A percentile compares a stretch with the other conserved stretches of the same genome.
phyloP scores from a whole-genome alignment of 2,797 vertebrate species.

The Balearica regulorum region DNA sequence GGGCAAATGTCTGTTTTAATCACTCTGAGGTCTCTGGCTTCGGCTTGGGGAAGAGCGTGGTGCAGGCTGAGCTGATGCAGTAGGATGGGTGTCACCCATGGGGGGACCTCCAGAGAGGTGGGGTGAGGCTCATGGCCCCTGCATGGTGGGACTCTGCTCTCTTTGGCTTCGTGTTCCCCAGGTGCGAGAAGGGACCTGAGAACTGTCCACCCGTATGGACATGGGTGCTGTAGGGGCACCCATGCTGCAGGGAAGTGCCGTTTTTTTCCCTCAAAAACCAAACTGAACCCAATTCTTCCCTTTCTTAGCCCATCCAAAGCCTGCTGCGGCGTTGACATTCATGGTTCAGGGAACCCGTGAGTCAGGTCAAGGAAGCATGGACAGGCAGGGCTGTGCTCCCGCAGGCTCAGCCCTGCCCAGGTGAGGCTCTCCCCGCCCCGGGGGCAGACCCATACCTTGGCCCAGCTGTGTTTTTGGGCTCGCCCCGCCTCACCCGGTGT shows the following conservation, averaged over 20 bases:
- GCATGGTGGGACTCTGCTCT: neutral
- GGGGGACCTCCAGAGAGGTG: neutral
- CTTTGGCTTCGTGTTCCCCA: neutral
- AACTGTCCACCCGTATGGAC: accelerated
- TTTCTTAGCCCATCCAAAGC: neutral
- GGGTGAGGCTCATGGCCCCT: neutral
- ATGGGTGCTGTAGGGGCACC: neutral
- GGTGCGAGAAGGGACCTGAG: neutral
- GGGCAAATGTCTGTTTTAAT: neutral
- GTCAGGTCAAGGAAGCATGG: neutral
- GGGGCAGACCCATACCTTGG: neutral
- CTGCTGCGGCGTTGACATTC: accelerated
- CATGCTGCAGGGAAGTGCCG: accelerated
- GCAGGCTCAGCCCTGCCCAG: neutral
- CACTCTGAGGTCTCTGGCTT: neutral
- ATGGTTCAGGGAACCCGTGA: accelerated
- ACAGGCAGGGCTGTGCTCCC: neutral
- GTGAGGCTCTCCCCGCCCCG: neutral
- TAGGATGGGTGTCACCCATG: neutral
- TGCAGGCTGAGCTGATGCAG: neutral
- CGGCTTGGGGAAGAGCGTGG: neutral
- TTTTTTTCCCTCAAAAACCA: neutral
- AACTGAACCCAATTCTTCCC: accelerated
- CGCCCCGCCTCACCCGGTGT: neutral
- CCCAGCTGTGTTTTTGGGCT: constrained; percentile 3